phyloP scores from a whole-genome alignment of 1,140 invertebrate species.

The Cephus cinctus region DNA sequence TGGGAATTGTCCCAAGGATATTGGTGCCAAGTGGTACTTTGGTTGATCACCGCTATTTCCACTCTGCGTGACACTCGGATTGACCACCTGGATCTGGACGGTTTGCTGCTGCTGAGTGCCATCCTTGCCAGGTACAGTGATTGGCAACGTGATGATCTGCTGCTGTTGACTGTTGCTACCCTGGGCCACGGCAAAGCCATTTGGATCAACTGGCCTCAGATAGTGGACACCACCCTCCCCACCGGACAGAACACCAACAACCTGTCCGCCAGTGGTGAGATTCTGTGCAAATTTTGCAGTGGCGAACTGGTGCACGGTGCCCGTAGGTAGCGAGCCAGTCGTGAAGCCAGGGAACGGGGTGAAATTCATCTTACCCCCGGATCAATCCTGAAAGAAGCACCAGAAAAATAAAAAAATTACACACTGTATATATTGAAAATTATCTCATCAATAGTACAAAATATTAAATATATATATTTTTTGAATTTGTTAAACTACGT shows the following conservation, averaged over 20 bases:
- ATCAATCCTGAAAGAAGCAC: constrained; percentile 26
- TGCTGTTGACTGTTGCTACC: constrained; percentile 55
- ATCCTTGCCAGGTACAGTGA: constrained; percentile 73
- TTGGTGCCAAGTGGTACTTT: constrained; percentile 69
- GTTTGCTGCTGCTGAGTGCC: constrained; percentile 69
- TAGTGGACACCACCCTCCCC: constrained; percentile 76
- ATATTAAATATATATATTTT: too few relatives aligned
- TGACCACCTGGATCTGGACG: constrained; percentile 75
- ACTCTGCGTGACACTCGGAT: constrained; percentile 57
- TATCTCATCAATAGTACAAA: too few relatives aligned
- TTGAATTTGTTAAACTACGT: too few relatives aligned
- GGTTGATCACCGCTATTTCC: constrained; percentile 60
- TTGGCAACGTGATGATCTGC: constrained; percentile 72
- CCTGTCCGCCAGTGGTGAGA: constrained; percentile 59
- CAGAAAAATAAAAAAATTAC: constrained; percentile 6
- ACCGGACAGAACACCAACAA: constrained; percentile 59
- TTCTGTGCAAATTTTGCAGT: constrained; percentile 67
- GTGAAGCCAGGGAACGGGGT: constrained; percentile 66
- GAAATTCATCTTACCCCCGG: constrained; percentile 65
- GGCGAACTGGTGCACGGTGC: constrained; percentile 67
- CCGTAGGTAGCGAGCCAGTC: constrained; percentile 62
- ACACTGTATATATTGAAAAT: too few relatives aligned
- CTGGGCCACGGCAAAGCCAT: constrained; percentile 55
- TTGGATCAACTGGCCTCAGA: constrained; percentile 67
- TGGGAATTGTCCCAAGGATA: constrained; percentile 59